phyloP scores from a whole-genome alignment of 2,797 vertebrate genomes.

The Spinus pinus region DNA sequence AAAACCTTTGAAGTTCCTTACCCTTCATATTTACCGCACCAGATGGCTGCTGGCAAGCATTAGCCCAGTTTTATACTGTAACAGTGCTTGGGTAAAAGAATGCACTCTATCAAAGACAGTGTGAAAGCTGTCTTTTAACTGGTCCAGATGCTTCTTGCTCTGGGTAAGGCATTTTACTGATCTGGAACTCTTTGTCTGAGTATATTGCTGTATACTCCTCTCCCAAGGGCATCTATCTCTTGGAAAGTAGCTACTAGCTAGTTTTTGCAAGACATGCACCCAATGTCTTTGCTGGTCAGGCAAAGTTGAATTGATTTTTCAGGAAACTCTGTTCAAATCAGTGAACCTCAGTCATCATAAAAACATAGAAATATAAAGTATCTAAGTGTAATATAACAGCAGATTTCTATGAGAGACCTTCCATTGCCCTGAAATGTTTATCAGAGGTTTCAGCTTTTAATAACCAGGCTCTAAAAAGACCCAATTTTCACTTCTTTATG shows the following conservation, averaged over 20 bases:
- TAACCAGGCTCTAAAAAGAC: neutral
- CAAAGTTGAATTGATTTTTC: neutral
- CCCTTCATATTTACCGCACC: neutral
- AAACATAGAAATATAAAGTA: neutral
- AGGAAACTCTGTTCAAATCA: neutral
- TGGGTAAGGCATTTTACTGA: neutral
- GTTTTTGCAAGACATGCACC: neutral
- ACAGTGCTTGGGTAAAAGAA: neutral
- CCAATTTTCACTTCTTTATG: neutral
- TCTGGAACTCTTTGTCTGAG: neutral
- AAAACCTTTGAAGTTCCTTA: conserved; percentile 30
- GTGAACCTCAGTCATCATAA: neutral
- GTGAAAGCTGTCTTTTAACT: neutral
- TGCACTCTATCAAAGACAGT: neutral
- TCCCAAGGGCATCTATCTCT: neutral
- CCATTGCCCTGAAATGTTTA: neutral
- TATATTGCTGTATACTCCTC: neutral
- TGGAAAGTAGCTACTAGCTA: neutral
- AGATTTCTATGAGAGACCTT: neutral
- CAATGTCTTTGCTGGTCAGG: neutral
- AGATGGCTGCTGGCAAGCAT: neutral
- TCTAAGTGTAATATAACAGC: neutral
- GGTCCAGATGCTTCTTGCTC: neutral
- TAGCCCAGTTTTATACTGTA: neutral
- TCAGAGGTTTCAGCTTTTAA: neutral